phyloP scores from a whole-genome alignment of 2,797 vertebrate genomes.

The Cichlasoma orientale region DNA sequence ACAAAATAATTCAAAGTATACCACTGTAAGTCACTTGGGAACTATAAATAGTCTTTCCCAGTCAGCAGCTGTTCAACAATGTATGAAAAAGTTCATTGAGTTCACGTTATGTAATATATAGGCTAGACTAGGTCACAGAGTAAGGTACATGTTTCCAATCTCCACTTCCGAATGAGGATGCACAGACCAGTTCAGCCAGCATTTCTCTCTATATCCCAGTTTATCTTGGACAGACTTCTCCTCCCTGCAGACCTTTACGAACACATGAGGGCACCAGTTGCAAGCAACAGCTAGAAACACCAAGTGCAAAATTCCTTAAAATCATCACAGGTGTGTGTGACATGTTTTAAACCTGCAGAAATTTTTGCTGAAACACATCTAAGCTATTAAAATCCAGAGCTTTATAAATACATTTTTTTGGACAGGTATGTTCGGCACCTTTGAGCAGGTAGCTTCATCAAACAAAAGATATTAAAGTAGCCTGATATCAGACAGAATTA shows the following conservation, averaged over 20 bases:
- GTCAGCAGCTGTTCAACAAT: slow-evolving; percentile 48
- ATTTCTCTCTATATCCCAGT: background rate
- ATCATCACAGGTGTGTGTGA: background rate
- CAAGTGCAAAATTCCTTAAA: background rate
- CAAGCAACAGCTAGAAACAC: background rate
- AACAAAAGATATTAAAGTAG: background rate
- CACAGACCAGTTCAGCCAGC: background rate
- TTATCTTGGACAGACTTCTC: background rate
- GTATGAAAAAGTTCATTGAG: slow-evolving; percentile 58
- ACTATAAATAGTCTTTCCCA: slow-evolving; percentile 34
- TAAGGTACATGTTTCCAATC: slow-evolving; percentile 10
- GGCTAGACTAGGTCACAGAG: slow-evolving; percentile 33
- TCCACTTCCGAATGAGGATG: background rate
- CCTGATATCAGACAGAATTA: background rate
- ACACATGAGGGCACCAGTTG: background rate
- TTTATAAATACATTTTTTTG: background rate
- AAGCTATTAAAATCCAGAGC: background rate
- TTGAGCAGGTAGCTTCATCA: background rate
- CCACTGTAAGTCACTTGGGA: background rate
- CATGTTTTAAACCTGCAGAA: background rate
- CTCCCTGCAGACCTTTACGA: background rate
- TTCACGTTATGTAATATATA: slow-evolving; percentile 67
- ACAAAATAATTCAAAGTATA: background rate
- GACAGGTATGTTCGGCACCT: background rate
- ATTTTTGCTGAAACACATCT: background rate